phyloP scores from a whole-genome alignment of 2,888 invertebrate genomes.

The Homarus gammarus region DNA sequence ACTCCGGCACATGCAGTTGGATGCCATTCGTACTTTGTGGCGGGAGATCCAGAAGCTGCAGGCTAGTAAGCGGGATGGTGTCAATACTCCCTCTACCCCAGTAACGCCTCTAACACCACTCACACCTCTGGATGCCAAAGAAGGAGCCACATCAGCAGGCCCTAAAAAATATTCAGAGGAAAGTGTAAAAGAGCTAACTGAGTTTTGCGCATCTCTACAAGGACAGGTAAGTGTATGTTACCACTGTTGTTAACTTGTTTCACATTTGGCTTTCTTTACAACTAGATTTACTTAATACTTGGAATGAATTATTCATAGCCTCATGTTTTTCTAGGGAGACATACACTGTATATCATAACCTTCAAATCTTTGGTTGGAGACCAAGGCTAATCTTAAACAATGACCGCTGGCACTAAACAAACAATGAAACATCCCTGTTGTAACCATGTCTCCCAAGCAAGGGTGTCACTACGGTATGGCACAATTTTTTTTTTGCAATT shows the following conservation, averaged over 20 bases:
- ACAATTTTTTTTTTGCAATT: too few relatives aligned
- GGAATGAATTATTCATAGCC: too few relatives aligned
- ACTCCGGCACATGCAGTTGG: slow-evolving; percentile 92
- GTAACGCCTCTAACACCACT: slow-evolving; percentile 74
- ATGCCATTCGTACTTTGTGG: slow-evolving; percentile 93
- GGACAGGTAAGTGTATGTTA: slow-evolving; percentile 53
- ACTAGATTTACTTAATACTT: background rate
- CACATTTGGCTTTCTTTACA: too few relatives aligned
- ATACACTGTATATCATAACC: too few relatives aligned
- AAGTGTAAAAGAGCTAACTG: slow-evolving; percentile 72
- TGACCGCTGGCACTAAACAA: too few relatives aligned
- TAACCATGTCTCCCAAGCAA: too few relatives aligned
- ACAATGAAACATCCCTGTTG: too few relatives aligned
- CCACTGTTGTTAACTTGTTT: background rate
- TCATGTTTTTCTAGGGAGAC: too few relatives aligned
- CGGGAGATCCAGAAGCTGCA: slow-evolving; percentile 78
- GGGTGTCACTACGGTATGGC: too few relatives aligned
- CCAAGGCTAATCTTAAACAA: too few relatives aligned
- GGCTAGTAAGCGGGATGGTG: slow-evolving; percentile 65
- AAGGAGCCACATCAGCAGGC: slow-evolving; percentile 3
- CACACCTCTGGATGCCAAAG: slow-evolving; percentile 64
- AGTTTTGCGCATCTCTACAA: slow-evolving; percentile 71
- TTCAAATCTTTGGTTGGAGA: too few relatives aligned
- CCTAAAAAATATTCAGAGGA: slow-evolving; percentile 71
- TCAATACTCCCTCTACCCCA: slow-evolving; percentile 71